These are phyloP conservation scores for Chionodraco myersi DNA, from an alignment of 2,113 vertebrate genomes.

Conservation along the genomic window DNA sequence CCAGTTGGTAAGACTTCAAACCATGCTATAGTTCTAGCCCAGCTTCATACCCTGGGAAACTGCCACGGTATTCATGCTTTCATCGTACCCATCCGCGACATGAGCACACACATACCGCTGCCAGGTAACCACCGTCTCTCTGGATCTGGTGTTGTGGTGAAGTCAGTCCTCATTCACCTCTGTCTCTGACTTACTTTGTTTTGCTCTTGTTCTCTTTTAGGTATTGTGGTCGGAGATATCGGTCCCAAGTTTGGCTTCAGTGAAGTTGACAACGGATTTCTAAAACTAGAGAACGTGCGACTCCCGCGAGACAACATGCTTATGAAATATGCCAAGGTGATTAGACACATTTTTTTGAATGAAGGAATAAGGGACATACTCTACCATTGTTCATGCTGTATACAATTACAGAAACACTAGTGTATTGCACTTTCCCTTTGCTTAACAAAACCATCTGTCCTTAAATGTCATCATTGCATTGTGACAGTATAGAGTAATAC, in stretches of 20 bases:
- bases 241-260: slow-evolving; percentile 97
- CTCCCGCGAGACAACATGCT: slow-evolving; percentile 98
- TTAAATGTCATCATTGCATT: too few relatives aligned
- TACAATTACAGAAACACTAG: too few relatives aligned
- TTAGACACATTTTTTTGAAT: neutral
- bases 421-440: too few relatives aligned
- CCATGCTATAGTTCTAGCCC: slow-evolving; percentile 95
- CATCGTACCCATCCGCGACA: slow-evolving; percentile 91
- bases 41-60: slow-evolving; percentile 92
- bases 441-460: too few relatives aligned
- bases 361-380: too few relatives aligned
- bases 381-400: too few relatives aligned
- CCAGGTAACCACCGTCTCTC: slow-evolving; percentile 86
- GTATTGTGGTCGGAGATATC: slow-evolving; percentile 95
- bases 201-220: slow-evolving; percentile 71
- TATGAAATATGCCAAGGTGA: slow-evolving; percentile 96
- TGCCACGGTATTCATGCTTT: slow-evolving; percentile 94
- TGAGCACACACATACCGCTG: slow-evolving; percentile 91
- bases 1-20: slow-evolving; percentile 97
- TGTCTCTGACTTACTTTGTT: neutral
- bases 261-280: slow-evolving; percentile 95
- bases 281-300: slow-evolving; percentile 95
- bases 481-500: too few relatives aligned
- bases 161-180: neutral
- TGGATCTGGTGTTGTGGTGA: slow-evolving; percentile 4